A percentile compares a stretch with the other conserved stretches of the same genome.
These are phyloP conservation scores for Eilema caniola DNA, from an alignment of 2,888 invertebrate genomes.

Conservation along the genomic window DNA sequence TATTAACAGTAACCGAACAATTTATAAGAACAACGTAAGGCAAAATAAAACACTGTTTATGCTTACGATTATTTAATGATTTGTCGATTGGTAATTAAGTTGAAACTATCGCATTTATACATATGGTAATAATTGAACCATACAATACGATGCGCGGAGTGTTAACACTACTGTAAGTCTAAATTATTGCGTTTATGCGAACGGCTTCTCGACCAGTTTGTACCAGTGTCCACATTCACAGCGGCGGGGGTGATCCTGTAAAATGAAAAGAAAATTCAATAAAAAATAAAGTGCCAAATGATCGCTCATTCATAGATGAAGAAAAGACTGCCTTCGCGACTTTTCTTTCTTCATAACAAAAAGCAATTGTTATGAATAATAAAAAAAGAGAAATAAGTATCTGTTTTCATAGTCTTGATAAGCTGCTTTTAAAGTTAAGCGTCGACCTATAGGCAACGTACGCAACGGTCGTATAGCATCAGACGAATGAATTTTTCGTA, in stretches of 20 bases:
- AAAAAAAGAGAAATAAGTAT: no score
- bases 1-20: constrained; percentile 46
- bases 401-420: no score
- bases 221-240: constrained; percentile 99
- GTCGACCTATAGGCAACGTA: no score
- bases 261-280: constrained; percentile 23
- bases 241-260: constrained; percentile 93
- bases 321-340: no score
- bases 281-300: no score
- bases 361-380: no score
- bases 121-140: constrained; percentile 67
- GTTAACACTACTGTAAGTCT: constrained; percentile 75
- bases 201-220: constrained; percentile 93
- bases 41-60: constrained; percentile 73
- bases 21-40: constrained; percentile 42
- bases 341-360: no score
- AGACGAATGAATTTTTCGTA: no score
- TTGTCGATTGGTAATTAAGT: constrained; percentile 57
- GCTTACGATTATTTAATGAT: constrained; percentile 80
- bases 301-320: no score
- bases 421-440: no score
- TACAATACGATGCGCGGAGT: constrained; percentile 65
- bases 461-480: no score
- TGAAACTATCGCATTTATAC: constrained; percentile 65
- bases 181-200: constrained; percentile 86